Percentiles rank a stretch among this genome's conserved stretches.
Evolutionary conservation across 2,888 invertebrate genomes (phyloP).

Genomic region (Halictus ligatus): DNA sequence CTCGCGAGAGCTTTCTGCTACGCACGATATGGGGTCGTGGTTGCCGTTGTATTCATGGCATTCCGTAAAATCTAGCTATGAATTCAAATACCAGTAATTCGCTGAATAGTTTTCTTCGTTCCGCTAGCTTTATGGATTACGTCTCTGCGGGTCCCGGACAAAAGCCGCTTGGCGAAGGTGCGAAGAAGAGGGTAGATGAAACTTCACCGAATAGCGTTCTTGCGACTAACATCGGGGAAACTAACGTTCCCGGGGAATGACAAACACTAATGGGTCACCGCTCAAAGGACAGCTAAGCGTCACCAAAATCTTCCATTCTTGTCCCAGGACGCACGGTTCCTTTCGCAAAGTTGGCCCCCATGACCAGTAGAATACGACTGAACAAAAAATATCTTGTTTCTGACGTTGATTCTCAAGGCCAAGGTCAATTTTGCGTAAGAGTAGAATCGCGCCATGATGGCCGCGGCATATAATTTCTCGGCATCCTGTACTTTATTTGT

Average conservation of each 20-base stretch:
- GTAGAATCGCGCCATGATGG: too few relatives aligned
- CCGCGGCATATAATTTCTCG: too few relatives aligned
- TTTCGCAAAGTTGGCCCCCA: too few relatives aligned
- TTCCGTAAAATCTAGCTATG: slow-evolving; percentile 7
- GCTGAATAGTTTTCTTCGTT: neutral
- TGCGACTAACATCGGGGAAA: neutral
- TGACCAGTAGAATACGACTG: too few relatives aligned
- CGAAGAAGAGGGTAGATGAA: neutral
- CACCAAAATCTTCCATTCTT: neutral
- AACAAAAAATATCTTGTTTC: too few relatives aligned
- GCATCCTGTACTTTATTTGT: too few relatives aligned
- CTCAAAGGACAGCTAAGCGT: neutral
- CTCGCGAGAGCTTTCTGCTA: neutral
- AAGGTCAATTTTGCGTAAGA: too few relatives aligned
- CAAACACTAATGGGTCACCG: neutral
- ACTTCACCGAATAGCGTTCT: neutral
- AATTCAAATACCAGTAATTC: slow-evolving; percentile 1
- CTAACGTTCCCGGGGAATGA: neutral
- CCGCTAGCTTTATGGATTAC: neutral
- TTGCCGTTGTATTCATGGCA: neutral
- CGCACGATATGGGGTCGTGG: neutral
- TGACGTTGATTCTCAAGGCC: too few relatives aligned
- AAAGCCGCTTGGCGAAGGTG: neutral
- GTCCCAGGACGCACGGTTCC: too few relatives aligned
- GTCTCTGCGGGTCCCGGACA: neutral